phyloP scores from a whole-genome alignment of 2,113 vertebrate species.

The Notarius lentiginosus region DNA sequence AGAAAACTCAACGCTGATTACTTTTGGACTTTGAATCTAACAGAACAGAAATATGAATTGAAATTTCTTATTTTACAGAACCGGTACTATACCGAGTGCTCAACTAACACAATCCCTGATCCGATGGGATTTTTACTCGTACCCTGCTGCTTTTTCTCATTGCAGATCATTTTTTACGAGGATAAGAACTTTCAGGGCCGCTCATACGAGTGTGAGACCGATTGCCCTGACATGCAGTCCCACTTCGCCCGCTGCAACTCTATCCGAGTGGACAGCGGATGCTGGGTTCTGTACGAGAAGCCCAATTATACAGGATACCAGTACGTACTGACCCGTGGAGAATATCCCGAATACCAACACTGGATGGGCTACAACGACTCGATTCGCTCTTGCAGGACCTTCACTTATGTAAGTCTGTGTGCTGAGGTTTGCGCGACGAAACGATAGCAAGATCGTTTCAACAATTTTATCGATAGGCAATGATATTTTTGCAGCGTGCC shows the following conservation, averaged over 20 bases:
- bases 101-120: no score
- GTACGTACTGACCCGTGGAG: conserved; percentile 69
- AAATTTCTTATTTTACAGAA: background rate
- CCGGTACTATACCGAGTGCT: background rate
- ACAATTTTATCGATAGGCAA: background rate
- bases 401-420: conserved; percentile 62
- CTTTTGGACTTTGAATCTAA: background rate
- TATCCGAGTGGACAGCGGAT: conserved; percentile 62
- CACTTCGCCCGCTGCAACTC: conserved; percentile 66
- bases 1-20: background rate
- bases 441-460: background rate
- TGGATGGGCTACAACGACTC: conserved; percentile 72
- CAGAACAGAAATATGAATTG: background rate
- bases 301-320: conserved; percentile 69
- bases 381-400: conserved; percentile 67
- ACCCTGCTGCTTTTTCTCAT: background rate
- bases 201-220: conserved; percentile 70
- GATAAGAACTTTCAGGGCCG: conserved; percentile 74
- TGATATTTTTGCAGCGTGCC: background rate
- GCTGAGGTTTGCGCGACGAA: background rate
- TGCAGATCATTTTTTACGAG: conserved; percentile 71
- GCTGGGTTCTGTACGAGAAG: conserved; percentile 72
- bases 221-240: conserved; percentile 67
- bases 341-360: conserved; percentile 70
- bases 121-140: no score